phyloP scores from a whole-genome alignment of 2,888 invertebrate genomes.

The Congeria kusceri region DNA sequence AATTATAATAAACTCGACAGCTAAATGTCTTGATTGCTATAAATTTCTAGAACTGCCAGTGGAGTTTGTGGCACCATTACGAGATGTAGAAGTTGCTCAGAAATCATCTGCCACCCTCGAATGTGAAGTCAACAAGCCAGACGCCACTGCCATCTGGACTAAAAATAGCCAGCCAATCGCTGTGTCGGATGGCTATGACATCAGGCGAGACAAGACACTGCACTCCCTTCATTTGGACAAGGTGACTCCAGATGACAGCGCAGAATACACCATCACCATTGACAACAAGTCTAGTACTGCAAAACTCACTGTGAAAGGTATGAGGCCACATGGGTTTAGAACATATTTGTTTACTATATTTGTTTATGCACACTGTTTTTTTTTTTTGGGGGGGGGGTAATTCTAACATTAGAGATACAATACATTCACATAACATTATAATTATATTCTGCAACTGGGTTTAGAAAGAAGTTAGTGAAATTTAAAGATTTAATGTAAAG shows the following conservation, averaged over 20 bases:
- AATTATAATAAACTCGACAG: too few species aligned
- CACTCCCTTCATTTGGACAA: conserved; percentile 78
- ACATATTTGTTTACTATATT: not conserved
- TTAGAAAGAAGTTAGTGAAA: too few species aligned
- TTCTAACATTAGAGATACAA: too few species aligned
- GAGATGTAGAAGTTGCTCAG: conserved; percentile 68
- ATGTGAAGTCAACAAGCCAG: conserved; percentile 97
- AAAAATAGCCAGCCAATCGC: conserved; percentile 91
- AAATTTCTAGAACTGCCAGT: conserved; percentile 73
- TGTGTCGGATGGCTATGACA: conserved; percentile 92
- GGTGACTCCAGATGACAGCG: conserved; percentile 78
- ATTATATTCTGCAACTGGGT: too few species aligned
- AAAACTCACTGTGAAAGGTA: conserved; percentile 68
- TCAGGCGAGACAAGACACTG: conserved; percentile 90
- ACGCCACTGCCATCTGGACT: conserved; percentile 96
- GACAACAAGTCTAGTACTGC: conserved; percentile 71
- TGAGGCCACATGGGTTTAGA: not conserved
- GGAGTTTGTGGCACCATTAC: conserved; percentile 73
- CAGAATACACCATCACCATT: conserved; percentile 76
- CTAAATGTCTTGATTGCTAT: not conserved
- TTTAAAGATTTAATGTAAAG: too few species aligned
- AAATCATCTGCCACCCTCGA: conserved; percentile 90
- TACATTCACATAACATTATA: too few species aligned
- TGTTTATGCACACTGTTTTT: not conserved
- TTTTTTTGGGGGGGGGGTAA: too few species aligned